Conservation (phyloP, 2,888 invertebrate species). For the Reticulitermes lucifugus region DNA sequence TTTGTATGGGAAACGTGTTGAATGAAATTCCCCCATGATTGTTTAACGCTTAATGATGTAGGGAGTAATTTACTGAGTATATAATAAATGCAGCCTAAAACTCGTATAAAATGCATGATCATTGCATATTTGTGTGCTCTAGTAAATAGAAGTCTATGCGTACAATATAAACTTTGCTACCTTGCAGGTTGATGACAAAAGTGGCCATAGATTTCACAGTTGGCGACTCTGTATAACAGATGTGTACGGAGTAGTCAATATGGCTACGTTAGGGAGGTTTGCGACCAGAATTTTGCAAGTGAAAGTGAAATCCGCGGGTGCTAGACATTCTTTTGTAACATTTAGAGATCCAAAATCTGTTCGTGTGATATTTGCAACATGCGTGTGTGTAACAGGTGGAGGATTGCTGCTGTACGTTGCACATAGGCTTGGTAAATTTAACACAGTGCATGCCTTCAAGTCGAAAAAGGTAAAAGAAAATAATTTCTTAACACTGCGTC, state of each 20-base stretch:
- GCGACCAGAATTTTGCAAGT: constrained; percentile 65
- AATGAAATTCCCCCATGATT: too few species aligned
- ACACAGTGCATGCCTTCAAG: constrained; percentile 67
- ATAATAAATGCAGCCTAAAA: too few species aligned
- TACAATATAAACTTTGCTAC: too few species aligned
- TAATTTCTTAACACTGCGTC: background rate
- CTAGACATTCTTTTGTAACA: constrained; percentile 61
- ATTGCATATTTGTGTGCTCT: too few species aligned
- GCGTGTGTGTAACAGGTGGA: constrained; percentile 64
- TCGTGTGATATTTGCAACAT: constrained; percentile 46
- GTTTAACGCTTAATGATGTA: too few species aligned
- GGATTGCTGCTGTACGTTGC: constrained; percentile 64
- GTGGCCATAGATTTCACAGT: too few species aligned
- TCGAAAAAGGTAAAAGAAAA: constrained; percentile 64
- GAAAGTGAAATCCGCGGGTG: constrained; percentile 60
- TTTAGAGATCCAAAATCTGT: constrained; percentile 60
- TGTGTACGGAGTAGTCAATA: constrained; percentile 60
- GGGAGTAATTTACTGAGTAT: too few species aligned
- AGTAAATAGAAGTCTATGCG: too few species aligned
- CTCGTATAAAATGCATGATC: too few species aligned
- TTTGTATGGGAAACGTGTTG: too few species aligned
- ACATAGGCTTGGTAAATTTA: constrained; percentile 62
- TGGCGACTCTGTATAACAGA: constrained; percentile 11
- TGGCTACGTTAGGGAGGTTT: constrained; percentile 67
- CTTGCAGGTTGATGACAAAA: too few species aligned